A percentile compares a stretch with the other conserved stretches of the same genome.
phyloP scores from a whole-genome alignment of 2,113 vertebrate species.

The Halichoeres trimaculatus region DNA sequence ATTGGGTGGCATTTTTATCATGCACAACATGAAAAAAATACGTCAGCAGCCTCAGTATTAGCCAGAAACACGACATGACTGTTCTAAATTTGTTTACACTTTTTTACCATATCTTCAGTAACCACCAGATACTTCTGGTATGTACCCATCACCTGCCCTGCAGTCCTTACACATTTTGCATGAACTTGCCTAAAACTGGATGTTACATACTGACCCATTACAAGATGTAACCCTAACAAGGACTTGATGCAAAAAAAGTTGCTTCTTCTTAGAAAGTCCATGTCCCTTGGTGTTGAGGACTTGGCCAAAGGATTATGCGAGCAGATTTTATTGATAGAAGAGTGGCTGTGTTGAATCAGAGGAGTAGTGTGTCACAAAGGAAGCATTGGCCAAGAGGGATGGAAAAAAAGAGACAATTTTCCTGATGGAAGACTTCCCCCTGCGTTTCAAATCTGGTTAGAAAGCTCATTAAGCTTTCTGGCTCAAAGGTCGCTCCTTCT shows the following conservation, averaged over 20 bases:
- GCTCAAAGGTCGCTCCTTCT: constrained; percentile 37
- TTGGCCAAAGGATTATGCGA: constrained; percentile 27
- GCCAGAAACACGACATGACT: not conserved
- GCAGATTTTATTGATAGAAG: constrained; percentile 34
- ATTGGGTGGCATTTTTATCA: not conserved
- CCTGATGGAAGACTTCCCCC: constrained; percentile 74
- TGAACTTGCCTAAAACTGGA: not conserved
- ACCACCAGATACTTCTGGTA: not conserved
- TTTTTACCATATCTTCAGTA: not conserved
- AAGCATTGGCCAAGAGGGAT: constrained; percentile 50
- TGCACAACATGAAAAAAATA: not conserved
- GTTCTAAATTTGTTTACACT: not conserved
- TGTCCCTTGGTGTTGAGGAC: constrained; percentile 12
- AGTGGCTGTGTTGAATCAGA: constrained; percentile 52
- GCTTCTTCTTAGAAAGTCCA: constrained; percentile 33
- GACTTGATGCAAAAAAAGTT: constrained; percentile 6
- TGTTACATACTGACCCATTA: too few relatives aligned
- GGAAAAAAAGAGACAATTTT: constrained; percentile 54
- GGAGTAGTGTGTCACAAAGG: constrained; percentile 61
- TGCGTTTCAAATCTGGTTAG: constrained; percentile 73
- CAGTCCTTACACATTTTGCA: not conserved
- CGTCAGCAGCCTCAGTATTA: not conserved
- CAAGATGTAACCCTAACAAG: too few relatives aligned
- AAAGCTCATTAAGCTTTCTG: constrained; percentile 62
- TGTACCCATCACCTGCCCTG: not conserved